Evolutionary conservation across 1,140 invertebrate genomes (phyloP), one percentile per base, ranked within the genome.

Genomic region (Caenorhabditis elegans): DNA sequence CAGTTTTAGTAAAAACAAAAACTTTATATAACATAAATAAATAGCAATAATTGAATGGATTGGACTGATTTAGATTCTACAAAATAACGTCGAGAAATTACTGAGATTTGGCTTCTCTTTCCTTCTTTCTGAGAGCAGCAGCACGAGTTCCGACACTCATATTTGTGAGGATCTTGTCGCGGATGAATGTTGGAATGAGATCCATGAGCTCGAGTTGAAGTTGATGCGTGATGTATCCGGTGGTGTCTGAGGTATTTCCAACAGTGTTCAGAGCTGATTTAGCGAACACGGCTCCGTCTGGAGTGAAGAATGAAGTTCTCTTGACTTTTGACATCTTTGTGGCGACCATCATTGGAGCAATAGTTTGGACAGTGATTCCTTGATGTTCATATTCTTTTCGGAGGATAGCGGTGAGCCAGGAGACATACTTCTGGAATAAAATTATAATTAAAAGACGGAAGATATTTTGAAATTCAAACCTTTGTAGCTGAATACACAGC

Each of bases 291-390:
- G 55, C 82, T 11, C 89, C 70, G 28, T 79, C 75, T 17, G 88
- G 88, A 24, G 81, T 85, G 70, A 89, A 89, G 80, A 89, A 88
- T 1, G 82, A 83, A 11, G 81, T 34, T 28, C 46, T 36, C 13
- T 78, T 60, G n/a, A 86, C 82, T 53, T 89, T 86, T n/a, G 82
- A 76, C 88, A 89, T 89, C 55, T 90, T 89, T 0, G 88, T 89
- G 26, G 84, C 85, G 24, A 89, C 88, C 60, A 89, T 76, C 88
- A 89, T 90, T 26, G 88, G 88, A 75, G 65, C 82, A 13, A 88
- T 60, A 11, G 82, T 83, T 79, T 88, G 87, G 49, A 88, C 84
- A 2, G 84, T 86, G 70, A 88, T 82, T 22, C 86, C 85, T 26
- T 78, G 76, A 47, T 70, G 39, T 6, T 75, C 86, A 77, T 89